Base-by-base conservation (phyloP, 2,113 vertebrate species). In the Pygathrix nemaeus region DNA sequence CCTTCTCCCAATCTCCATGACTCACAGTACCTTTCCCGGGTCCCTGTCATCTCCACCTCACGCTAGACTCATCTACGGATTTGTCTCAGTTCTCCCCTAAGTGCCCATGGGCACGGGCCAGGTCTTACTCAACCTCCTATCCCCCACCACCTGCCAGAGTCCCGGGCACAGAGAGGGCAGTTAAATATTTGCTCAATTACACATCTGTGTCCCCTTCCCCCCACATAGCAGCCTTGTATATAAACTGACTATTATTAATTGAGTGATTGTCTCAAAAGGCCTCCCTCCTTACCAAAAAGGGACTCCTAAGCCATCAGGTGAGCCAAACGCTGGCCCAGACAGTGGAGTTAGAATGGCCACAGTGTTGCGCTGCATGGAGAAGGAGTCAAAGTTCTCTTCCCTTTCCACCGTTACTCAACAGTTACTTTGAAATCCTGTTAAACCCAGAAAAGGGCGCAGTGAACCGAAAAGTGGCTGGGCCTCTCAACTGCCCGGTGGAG, bases 121-220 rank as follows among this genome's bases (percentile, higher is more conserved):
- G 75, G 94, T 96, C 90, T 97, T 97, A 81, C 90, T 95, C 98
- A 98, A 97, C 50, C 30, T 93, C 80, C 59, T 87, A 68, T 72
- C 50, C 32, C 40, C 66, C 72, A 88, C 68, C 96, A 97, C 97
- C 97, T 98, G 98, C 95, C 87, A 68, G 89, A 97, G 40, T 89
- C 95, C 94, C 76, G 94, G 95, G 96, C 96, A 97, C 78, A 88
- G 32, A 88, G 83, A 95, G 95, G 90, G 52, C 84, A 73, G 94
- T 97, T 97, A 98, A 98, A 98, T 98, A 98, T 97, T 98, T 98
- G 96, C 72, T 96, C 92, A 73, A 82, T 98, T 96, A 98, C 97
- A 97, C 96, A 97, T 98, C 89, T 96, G 59, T 76, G 82, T 68
- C 30, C 66, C 92, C 68, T 76, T 8, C 93, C 89, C 82, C 80